Base-by-base conservation (phyloP, 1,140 invertebrate genomes). In the Heliconius congener region DNA sequence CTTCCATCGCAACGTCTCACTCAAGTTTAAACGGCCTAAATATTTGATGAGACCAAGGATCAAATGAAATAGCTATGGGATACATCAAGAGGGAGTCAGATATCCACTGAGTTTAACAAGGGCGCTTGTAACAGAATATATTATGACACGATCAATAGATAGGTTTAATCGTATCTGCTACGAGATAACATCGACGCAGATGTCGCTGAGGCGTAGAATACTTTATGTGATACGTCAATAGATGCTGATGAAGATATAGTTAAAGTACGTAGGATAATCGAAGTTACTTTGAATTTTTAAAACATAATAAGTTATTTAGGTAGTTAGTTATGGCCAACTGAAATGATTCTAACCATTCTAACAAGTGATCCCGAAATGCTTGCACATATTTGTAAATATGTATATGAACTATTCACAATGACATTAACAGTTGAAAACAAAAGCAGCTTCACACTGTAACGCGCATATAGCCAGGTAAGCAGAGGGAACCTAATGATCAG, bases 41-140 rank as follows among this genome's bases (percentile, higher is more conserved):
- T 93, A 93, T 93, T 94, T 92, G 88, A 94, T 93, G 91, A 89
- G 85, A 87, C 84, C 86, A 87, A 89, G 90, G 91, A 94, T 93
- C 91, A 92, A 93, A 93, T 91, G 92, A 93, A 94, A 93, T 90
- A 89, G 88, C 90, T 85, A 89, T 88, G 86, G 83, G 88, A 89
- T 91, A 91, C 85, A 88, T 92, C 83, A 85, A 88, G 89, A 85
- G 83, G 83, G 86, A 87, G 85, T 87, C 85, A 88, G 86, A 89
- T 89, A 85, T 87, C 87, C 82, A 86, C 86, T 81, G 85, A 88
- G 83, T 91, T 90, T 90, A 92, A 94, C 91, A 91, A 91, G 90
- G 90, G 88, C 87, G 85, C 87, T 92, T 91, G 87, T 88, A 87
- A 87, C 85, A 81, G 91, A 93, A 93, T 92, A 92, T 90, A 89